Evolutionary conservation across 1,140 invertebrate species (phyloP), one percentile per base, ranked within the genome.

Genomic region (Papilio polytes): DNA sequence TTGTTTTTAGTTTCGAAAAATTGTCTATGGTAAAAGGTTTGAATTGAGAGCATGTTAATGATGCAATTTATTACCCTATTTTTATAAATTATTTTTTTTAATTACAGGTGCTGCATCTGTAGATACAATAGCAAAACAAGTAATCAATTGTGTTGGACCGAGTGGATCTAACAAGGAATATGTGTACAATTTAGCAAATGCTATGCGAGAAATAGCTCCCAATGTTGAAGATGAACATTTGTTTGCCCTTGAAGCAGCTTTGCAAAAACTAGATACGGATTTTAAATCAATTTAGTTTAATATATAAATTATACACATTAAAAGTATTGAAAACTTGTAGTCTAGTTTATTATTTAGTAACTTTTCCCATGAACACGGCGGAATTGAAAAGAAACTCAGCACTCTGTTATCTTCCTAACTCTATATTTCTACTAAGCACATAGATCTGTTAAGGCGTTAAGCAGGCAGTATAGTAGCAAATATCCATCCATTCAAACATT

Each of bases 91-190:
- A 7, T 15, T 26, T 74, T 36, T 82, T 41, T 77, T 77, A 78
- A 74, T 93, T 93, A 10, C 87, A 95, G 97, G 97, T 56, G 95
- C 96, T 88, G 97, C 97, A 83, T 95, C 97, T 80, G 88, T 98
- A 72, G 95, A 97, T 36, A 96, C 96, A 41, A 98, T 99, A 82
- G 98, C 98, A 3, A 93, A 95, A 41, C 98, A 98, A 90, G 97
- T 99, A 73, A 95, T 96, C 20, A 92, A 94, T 48, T 96, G 97
- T 20, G 90, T 94, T 48, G 98, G 98, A 0, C 97, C 97, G 1
- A 99, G 98, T 92, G 98, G 98, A 0, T 91, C 97, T 4, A 99
- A 99, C 92, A 96, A 96, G 56, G 98, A 99, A 84, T 99, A 99
- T 96, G 94, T 99, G 0, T 98, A 98, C 82, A 97, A 98, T 88